These are phyloP conservation scores for Halictus rubicundus DNA, from an alignment of 1,140 invertebrate species.

Conservation along the genomic window DNA sequence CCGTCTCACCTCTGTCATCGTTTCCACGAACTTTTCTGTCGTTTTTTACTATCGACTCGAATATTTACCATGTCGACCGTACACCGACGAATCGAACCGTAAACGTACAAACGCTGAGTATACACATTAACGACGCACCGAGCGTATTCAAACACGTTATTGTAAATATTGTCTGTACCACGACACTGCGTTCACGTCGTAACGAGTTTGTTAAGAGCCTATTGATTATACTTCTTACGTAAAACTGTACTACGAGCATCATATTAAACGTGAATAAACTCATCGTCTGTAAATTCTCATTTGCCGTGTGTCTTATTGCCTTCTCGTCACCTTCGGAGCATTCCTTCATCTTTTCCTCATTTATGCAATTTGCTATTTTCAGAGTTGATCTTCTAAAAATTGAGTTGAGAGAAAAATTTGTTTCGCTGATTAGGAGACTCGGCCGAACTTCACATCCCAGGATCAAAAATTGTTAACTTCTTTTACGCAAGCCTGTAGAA, in stretches of 20 bases:
- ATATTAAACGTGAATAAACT: conserved; percentile 70
- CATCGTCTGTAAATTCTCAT: conserved; percentile 70
- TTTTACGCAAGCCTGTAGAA: no score
- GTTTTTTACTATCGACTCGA: conserved; percentile 34
- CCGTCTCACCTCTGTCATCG: not conserved
- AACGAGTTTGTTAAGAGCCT: conserved; percentile 59
- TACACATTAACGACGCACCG: conserved; percentile 1
- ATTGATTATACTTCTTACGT: conserved; percentile 68
- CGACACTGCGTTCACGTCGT: conserved; percentile 43
- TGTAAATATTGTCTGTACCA: conserved; percentile 65
- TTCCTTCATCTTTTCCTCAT: no score
- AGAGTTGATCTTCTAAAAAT: no score
- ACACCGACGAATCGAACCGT: conserved; percentile 32
- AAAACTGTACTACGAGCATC: conserved; percentile 61
- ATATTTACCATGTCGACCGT: conserved; percentile 16
- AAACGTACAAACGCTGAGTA: conserved; percentile 37
- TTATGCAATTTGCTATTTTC: no score
- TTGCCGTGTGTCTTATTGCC: conserved; percentile 8
- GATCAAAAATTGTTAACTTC: no score
- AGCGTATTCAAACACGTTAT: conserved; percentile 3
- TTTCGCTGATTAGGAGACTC: no score
- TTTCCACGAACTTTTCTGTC: conserved; percentile 5
- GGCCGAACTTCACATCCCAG: no score
- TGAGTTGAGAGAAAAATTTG: no score
- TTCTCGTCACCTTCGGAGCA: no score